Conservation (phyloP, 2,113 vertebrate species). For the Eurypyga helias region DNA sequence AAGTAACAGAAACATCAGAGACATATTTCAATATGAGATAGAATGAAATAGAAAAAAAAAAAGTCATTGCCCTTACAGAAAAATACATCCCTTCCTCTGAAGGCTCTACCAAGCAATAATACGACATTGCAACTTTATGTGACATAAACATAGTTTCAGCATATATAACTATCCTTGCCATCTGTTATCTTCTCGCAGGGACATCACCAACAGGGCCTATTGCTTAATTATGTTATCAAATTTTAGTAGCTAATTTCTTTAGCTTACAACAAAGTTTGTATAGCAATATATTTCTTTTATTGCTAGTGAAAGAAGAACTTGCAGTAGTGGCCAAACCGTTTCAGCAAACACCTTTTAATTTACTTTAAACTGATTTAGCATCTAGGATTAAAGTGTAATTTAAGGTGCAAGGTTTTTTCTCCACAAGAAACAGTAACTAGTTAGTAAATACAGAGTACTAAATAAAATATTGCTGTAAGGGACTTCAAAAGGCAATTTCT, state of each 20-base stretch:
- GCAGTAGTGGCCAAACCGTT: neutral
- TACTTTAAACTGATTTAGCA: neutral
- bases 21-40: neutral
- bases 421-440: neutral
- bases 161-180: neutral
- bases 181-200: neutral
- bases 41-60: neutral
- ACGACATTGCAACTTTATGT: neutral
- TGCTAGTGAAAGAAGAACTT: neutral
- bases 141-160: neutral
- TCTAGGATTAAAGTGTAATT: neutral
- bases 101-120: neutral
- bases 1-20: neutral
- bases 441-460: neutral
- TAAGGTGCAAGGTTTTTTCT: neutral
- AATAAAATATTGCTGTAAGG: neutral
- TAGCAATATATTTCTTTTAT: slow-evolving; percentile 30
- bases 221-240: slow-evolving; percentile 36
- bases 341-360: neutral
- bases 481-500: neutral
- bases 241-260: slow-evolving; percentile 64
- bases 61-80: neutral
- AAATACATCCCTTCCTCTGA: neutral
- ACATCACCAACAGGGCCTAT: neutral
- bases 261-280: neutral